Percentiles rank a stretch among this genome's conserved stretches.
These are phyloP conservation scores for Notarius lentiginosus DNA, from an alignment of 2,113 vertebrate species.

Conservation along the genomic window DNA sequence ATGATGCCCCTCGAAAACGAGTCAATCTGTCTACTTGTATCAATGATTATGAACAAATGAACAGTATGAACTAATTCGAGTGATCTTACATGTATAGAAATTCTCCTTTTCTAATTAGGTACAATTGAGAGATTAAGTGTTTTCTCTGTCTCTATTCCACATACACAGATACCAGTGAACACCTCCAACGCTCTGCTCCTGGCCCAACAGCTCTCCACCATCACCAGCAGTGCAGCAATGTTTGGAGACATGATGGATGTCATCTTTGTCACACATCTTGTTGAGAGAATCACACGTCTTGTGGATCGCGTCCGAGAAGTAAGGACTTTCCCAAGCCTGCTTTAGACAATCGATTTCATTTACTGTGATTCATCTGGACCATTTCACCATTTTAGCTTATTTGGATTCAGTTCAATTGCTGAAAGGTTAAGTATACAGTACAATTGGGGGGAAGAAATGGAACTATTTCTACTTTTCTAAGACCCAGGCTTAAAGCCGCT, in stretches of 20 bases:
- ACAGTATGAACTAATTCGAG: not conserved
- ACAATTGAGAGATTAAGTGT: not conserved
- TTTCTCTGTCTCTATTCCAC: constrained; percentile 14
- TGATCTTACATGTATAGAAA: not conserved
- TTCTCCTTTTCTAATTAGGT: not conserved
- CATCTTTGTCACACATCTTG: constrained; percentile 84
- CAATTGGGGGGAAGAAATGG: too few relatives aligned
- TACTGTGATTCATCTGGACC: not conserved
- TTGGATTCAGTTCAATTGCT: not conserved
- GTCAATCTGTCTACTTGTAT: not conserved
- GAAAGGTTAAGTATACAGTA: not conserved
- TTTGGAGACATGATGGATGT: constrained; percentile 88
- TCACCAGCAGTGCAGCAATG: constrained; percentile 79
- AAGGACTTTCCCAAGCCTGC: constrained; percentile 47
- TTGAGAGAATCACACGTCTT: constrained; percentile 83
- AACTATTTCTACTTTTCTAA: not conserved
- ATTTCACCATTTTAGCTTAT: not conserved
- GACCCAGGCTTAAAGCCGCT: not conserved
- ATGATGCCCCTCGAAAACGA: not conserved
- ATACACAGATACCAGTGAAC: constrained; percentile 81
- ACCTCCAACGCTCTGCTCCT: constrained; percentile 77
- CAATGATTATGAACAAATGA: not conserved
- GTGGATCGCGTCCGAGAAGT: constrained; percentile 80
- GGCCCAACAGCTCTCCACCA: constrained; percentile 79
- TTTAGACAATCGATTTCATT: not conserved